Percentiles rank a stretch among this genome's conserved stretches.
Evolutionary conservation across 2,888 invertebrate species (phyloP).

Genomic region (Synanthedon formicaeformis): DNA sequence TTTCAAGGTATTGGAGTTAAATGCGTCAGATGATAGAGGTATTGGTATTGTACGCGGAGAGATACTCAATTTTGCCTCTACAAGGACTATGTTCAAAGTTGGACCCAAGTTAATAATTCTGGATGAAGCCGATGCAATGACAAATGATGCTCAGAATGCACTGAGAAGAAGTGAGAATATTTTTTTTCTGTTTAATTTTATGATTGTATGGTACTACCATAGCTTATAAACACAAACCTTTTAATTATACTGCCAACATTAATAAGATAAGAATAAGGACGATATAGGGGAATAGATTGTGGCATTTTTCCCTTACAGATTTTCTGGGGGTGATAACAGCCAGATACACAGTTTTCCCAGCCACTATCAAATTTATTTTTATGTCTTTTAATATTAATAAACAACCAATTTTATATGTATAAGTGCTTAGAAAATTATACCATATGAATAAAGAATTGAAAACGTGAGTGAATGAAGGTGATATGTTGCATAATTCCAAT

Average conservation of each 20-base stretch:
- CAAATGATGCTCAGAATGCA: conserved; percentile 99
- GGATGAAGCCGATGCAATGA: conserved; percentile 99
- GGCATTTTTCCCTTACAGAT: no score
- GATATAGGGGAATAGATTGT: no score
- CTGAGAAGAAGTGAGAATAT: conserved; percentile 83
- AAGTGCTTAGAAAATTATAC: no score
- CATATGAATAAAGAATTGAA: no score
- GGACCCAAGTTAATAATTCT: conserved; percentile 96
- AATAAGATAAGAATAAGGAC: no score
- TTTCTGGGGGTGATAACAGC: no score
- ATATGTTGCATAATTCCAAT: no score
- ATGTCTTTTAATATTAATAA: no score
- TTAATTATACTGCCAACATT: background rate
- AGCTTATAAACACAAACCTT: background rate
- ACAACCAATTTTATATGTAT: no score
- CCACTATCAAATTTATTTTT: no score
- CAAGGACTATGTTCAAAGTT: conserved; percentile 92
- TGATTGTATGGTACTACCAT: conserved; percentile 1
- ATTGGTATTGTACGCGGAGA: conserved; percentile 95
- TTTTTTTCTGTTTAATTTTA: background rate
- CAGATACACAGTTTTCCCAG: no score
- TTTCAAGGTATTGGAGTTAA: conserved; percentile 85
- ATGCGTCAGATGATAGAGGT: conserved; percentile 98
- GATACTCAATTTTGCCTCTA: conserved; percentile 96
- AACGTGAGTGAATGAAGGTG: no score